Evolutionary conservation across 2,797 vertebrate genomes (phyloP), one percentile per base, ranked within the genome.

Genomic region (Rhodeus uyekii): DNA sequence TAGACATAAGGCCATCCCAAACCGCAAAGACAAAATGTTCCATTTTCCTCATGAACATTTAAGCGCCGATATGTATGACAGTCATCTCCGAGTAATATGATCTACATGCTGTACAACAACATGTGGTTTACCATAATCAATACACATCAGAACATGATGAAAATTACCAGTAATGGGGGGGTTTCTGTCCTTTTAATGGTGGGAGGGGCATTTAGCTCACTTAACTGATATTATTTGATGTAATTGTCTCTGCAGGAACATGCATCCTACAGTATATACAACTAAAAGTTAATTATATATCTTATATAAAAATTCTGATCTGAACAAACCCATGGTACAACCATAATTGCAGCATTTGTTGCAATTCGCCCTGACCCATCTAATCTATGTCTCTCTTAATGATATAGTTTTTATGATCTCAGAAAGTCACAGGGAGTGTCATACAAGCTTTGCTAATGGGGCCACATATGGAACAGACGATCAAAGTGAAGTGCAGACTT

Each of bases 1-100:
- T 24, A 64, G 69, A 81, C 71, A 74, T 27, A 14, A 75, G 46
- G 42, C 71, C 80, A 81, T 67, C 44, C 18, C 71, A 75, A 81
- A 81, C 80, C 80, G 67, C 69, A 53, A 75, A 42, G 46, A 75
- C 42, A 82, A 55, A 69, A 60, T 60, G 5, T 29, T 24, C 50
- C 61, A 60, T 36, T 42, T 42, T 68, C 63, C 19, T 55, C 34
- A 58, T 58, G 27, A n/a, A 18, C 72, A 58, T 29, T 46, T 14
- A 34, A 44, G 48, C 39, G n/a, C 34, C 65, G 22, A 80, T 63
- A 73, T 64, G 42, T 64, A 36, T 82, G 9, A 68, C 53, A 76
- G 34, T 18, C 13, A 58, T 67, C 6, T 60, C 19, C n/a, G 24
- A 42, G 27, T 32, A 58, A 76, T 60, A 34, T 65, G 63, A 68